Conservation (phyloP, 2,888 invertebrate genomes). For the Diaprepes abbreviatus region DNA sequence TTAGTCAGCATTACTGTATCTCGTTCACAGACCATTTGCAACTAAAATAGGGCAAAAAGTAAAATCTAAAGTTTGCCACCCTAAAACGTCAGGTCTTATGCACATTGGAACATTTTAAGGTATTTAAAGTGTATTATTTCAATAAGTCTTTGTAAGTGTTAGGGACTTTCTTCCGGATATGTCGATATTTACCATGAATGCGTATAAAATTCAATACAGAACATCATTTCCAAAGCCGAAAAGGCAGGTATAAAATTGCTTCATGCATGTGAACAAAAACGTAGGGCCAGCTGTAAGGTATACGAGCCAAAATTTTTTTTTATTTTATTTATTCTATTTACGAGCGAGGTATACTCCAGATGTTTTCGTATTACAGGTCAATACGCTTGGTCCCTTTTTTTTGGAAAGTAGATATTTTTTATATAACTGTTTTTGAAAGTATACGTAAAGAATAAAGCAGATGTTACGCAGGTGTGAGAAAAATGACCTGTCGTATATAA, state of each 20-base stretch:
- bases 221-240: neutral
- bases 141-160: too few species aligned
- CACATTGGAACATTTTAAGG: too few species aligned
- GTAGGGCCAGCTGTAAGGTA: conserved; percentile 19
- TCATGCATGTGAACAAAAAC: conserved; percentile 5
- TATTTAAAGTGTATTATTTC: too few species aligned
- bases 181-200: neutral
- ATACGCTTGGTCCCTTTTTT: neutral
- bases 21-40: too few species aligned
- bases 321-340: conserved; percentile 3
- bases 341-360: conserved; percentile 18
- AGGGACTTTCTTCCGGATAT: neutral
- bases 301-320: conserved; percentile 1
- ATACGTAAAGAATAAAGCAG: neutral
- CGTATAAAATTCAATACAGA: neutral
- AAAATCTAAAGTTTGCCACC: too few species aligned
- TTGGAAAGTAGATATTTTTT: neutral
- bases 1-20: too few species aligned
- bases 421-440: neutral
- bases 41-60: too few species aligned
- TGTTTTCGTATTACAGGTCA: conserved; percentile 12
- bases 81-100: too few species aligned
- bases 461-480: neutral
- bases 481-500: neutral
- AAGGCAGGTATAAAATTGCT: conserved; percentile 27